Evolutionary conservation across 2,113 vertebrate genomes (phyloP).

Genomic region (Columbina picui): DNA sequence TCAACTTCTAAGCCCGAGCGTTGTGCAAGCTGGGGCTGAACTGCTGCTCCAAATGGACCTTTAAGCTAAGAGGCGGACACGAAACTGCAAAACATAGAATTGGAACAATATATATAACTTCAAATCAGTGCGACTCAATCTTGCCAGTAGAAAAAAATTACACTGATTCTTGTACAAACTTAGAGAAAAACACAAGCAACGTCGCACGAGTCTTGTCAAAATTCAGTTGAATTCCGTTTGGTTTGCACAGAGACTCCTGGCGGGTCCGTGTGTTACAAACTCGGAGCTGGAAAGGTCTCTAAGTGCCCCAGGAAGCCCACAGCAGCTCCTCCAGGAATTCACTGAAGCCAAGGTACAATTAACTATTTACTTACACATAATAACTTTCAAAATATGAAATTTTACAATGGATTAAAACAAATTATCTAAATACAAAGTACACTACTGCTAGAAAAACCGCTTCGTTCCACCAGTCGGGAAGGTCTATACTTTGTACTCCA

Average conservation of each 20-base stretch:
- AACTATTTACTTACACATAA: not conserved
- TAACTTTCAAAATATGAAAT: too few species aligned
- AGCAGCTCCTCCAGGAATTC: not conserved
- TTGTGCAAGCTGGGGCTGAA: not conserved
- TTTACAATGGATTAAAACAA: not conserved
- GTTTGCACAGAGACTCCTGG: rapidly evolving
- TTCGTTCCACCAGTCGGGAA: not conserved
- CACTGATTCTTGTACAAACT: rapidly evolving
- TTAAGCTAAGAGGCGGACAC: not conserved
- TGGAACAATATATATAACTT: rapidly evolving
- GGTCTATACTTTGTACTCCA: not conserved
- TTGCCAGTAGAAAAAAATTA: not conserved
- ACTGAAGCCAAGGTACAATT: not conserved
- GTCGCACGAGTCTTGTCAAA: not conserved
- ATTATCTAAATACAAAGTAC: not conserved
- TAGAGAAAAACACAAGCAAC: not conserved
- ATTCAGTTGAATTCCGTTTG: not conserved
- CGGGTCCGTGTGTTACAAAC: rapidly evolving
- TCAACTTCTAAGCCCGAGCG: not conserved
- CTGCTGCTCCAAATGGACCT: not conserved
- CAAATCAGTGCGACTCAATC: not conserved
- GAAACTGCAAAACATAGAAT: not conserved
- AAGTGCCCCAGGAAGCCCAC: too few species aligned
- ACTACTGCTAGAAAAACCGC: not conserved
- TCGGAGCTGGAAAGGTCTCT: not conserved